Evolutionary conservation across 2,797 vertebrate genomes (phyloP).

Genomic region (Pipistrellus pipistrellus): DNA sequence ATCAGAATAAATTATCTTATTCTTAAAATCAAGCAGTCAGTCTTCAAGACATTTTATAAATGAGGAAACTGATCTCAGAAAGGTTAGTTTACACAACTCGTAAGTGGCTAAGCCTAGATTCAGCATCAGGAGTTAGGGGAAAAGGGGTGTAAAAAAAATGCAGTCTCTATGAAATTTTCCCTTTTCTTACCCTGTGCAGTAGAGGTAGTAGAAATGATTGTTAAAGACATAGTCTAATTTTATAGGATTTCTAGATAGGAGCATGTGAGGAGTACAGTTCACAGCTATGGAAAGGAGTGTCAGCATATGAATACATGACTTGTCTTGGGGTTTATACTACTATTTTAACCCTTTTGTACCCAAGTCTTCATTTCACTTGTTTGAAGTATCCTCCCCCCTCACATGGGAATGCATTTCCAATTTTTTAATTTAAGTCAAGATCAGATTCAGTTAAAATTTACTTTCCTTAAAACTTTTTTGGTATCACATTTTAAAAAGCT

Average conservation of each 20-base stretch:
- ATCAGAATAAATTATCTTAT: neutral
- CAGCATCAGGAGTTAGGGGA: neutral
- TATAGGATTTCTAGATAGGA: neutral
- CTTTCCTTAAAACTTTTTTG: neutral
- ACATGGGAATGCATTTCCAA: neutral
- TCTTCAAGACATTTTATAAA: slow-evolving; percentile 27
- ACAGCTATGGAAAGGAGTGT: neutral
- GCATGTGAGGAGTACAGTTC: neutral
- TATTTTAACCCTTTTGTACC: neutral
- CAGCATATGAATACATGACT: neutral
- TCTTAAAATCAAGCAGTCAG: neutral
- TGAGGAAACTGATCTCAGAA: neutral
- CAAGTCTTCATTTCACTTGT: slow-evolving; percentile 22
- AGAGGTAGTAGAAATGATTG: neutral
- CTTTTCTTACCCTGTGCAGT: neutral
- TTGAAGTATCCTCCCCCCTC: neutral
- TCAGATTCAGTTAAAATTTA: slow-evolving; percentile 35
- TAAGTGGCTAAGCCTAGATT: neutral
- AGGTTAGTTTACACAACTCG: neutral
- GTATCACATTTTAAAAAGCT: slow-evolving; percentile 7
- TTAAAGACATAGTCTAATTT: slow-evolving; percentile 32
- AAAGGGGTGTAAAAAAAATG: neutral
- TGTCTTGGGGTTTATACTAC: neutral
- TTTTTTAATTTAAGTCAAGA: slow-evolving; percentile 9
- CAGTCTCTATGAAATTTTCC: neutral